Percentiles rank a stretch among this genome's conserved stretches.
These are phyloP conservation scores for Labroides dimidiatus DNA, from an alignment of 2,797 vertebrate species.

Conservation along the genomic window DNA sequence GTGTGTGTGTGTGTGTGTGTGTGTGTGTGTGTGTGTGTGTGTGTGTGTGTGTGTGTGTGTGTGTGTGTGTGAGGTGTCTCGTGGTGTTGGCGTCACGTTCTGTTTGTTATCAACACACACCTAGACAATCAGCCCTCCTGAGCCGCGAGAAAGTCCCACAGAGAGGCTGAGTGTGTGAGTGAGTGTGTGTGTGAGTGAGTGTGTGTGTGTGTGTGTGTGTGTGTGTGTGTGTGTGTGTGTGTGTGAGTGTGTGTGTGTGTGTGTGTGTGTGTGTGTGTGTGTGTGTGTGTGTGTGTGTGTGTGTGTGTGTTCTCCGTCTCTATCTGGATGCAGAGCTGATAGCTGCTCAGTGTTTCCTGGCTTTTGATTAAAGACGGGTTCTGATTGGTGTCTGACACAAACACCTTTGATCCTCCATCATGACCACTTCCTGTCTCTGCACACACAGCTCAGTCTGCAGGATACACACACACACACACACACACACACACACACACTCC, in stretches of 20 bases:
- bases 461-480: no score
- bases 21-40: not conserved
- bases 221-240: not conserved
- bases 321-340: constrained; percentile 23
- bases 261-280: constrained; percentile 37
- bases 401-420: constrained; percentile 1
- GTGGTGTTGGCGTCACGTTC: constrained; percentile 40
- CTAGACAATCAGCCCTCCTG: constrained; percentile 18
- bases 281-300: not conserved
- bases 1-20: constrained; percentile 6
- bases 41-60: no score
- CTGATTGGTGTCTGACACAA: not conserved
- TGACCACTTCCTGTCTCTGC: not conserved
- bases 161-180: constrained; percentile 5
- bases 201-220: constrained; percentile 20
- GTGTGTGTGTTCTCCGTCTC: constrained; percentile 9
- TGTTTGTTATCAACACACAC: constrained; percentile 55
- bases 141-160: constrained; percentile 36
- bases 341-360: constrained; percentile 44
- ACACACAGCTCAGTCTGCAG: not conserved
- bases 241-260: constrained; percentile 9
- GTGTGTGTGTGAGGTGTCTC: constrained; percentile 43
- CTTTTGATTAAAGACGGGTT: constrained; percentile 38
- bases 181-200: constrained; percentile 16
- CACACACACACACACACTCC: no score